phyloP scores from a whole-genome alignment of 2,888 invertebrate genomes.

The Coelogynopora nodosa region DNA sequence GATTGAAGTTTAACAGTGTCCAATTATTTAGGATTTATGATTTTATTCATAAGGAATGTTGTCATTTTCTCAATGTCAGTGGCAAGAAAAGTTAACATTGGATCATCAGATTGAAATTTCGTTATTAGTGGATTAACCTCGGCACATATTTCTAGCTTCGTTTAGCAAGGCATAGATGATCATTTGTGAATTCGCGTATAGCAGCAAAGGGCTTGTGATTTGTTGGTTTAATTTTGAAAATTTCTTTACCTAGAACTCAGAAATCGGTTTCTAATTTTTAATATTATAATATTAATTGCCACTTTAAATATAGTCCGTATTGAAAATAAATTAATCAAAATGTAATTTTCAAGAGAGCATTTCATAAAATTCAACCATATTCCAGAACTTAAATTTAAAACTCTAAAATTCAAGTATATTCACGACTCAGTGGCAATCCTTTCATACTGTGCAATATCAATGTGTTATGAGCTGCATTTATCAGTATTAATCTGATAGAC shows the following conservation, averaged over 20 bases:
- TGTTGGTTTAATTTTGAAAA: background rate
- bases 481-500: too few species aligned
- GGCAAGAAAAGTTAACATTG: background rate
- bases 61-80: too few species aligned
- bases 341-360: too few species aligned
- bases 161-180: background rate
- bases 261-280: background rate
- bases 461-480: too few species aligned
- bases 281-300: background rate
- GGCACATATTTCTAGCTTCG: background rate
- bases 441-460: too few species aligned
- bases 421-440: too few species aligned
- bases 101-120: background rate
- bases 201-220: background rate
- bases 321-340: too few species aligned
- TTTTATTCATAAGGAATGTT: background rate
- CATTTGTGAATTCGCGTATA: background rate
- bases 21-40: background rate
- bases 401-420: too few species aligned
- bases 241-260: background rate
- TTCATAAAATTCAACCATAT: too few species aligned
- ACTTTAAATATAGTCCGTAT: background rate
- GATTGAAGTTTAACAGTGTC: background rate
- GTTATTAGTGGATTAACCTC: background rate
- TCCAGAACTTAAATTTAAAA: too few species aligned